Evolutionary conservation across 2,797 vertebrate species (phyloP).

Genomic region (Myripristis murdjan): DNA sequence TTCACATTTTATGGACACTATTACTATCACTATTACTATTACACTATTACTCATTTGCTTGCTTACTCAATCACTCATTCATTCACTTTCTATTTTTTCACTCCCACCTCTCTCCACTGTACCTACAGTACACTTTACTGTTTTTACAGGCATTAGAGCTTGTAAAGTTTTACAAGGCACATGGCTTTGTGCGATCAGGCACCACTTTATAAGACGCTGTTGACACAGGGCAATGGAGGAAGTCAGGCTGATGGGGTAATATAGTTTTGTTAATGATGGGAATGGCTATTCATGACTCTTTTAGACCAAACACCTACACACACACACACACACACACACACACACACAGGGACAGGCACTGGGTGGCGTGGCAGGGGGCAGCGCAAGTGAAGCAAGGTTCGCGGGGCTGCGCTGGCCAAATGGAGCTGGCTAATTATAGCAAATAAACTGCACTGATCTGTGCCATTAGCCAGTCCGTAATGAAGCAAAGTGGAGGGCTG

Average conservation of each 20-base stretch:
- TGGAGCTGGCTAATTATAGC: constrained; percentile 81
- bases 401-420: constrained; percentile 64
- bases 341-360: not conserved
- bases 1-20: too few relatives aligned
- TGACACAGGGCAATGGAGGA: constrained; percentile 52
- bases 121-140: constrained; percentile 28
- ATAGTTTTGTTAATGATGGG: constrained; percentile 52
- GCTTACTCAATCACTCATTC: constrained; percentile 32
- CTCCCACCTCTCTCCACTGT: constrained; percentile 1
- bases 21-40: too few relatives aligned
- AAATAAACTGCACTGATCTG: constrained; percentile 85
- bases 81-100: not conserved
- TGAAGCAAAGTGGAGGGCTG: constrained; percentile 74
- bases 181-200: constrained; percentile 48
- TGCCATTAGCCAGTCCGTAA: constrained; percentile 82
- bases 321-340: not conserved
- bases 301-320: constrained; percentile 27
- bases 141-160: constrained; percentile 45
- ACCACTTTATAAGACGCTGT: constrained; percentile 42
- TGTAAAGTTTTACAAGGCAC: constrained; percentile 61
- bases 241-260: constrained; percentile 46
- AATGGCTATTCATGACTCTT: constrained; percentile 15
- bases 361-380: constrained; percentile 56
- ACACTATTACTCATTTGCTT: constrained; percentile 19
- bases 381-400: constrained; percentile 50